Base-by-base conservation (phyloP, 1,140 invertebrate genomes). In the Zaprionus africanus region DNA sequence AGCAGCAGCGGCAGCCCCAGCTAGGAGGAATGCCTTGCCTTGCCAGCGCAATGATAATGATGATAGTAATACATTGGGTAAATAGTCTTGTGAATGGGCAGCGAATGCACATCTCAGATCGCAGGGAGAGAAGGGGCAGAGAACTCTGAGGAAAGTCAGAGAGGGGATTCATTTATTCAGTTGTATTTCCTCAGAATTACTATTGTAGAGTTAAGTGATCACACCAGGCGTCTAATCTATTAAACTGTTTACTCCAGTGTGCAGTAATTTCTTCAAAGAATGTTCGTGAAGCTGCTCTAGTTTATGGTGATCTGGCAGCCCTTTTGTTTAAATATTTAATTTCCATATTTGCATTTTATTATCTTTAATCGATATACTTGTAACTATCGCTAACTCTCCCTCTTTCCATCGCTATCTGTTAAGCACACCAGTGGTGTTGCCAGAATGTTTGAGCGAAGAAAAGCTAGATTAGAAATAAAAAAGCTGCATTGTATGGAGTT, bases 81-180 rank as follows among this genome's bases (percentile, higher is more conserved):
- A 75, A 75, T 51, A 75, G 41, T 17, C 31, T 69, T 13, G 41
- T 46, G 41, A 46, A 46, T 51, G 46, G 22, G 46, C 46, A 58
- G 38, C 22, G 22, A 63, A 49, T 67, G 31, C 5, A 11, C 41
- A 46, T 17, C 41, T 17, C n/a, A 46, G 41, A 43, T 43, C 6
- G 41, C 5, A 0, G 15, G 11, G 19, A 22, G 22, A 22, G 22
- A 22, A 22, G 46, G 3, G 22, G 41, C 41, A 46, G 41, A 15
- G 36, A 38, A 38, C 4, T 5, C 13, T 43, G n/a, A 17, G 41
- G 13, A 38, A 38, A 15, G 13, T 38, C 3, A 36, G 12, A 13
- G 12, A 6, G 38, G 38, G 15, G 11, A n/a, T 6, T n/a, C 15
- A 1, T 5, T 41, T 41, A 41, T n/a, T 41, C 38, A n/a, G 38